phyloP scores from a whole-genome alignment of 30 jellyfish, hydroid and myxozoan species.

The Turritopsis rubra region DNA sequence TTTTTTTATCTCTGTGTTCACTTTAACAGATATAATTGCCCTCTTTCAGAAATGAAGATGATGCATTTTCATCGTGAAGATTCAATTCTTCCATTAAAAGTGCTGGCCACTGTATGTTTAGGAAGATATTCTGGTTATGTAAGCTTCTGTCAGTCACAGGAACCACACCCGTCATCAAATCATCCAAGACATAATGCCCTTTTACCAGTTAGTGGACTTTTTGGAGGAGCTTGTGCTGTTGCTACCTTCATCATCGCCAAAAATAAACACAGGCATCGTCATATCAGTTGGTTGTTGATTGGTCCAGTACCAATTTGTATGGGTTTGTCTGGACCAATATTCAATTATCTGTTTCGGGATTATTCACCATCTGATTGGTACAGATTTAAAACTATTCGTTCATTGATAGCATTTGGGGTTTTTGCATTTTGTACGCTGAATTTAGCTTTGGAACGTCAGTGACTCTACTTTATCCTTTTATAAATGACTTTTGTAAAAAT shows the following conservation, averaged over 20 bases:
- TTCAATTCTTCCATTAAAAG: conserved; percentile 4
- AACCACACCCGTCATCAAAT: conserved; percentile 1
- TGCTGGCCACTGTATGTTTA: conserved; percentile 1
- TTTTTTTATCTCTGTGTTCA: too few species aligned
- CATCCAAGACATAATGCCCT: not conserved
- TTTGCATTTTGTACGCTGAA: conserved; percentile 13
- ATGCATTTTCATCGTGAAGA: conserved; percentile 10
- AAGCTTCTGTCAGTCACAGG: conserved; percentile 15
- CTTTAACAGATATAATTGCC: too few species aligned
- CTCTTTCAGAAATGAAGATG: not conserved
- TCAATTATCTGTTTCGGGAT: not conserved
- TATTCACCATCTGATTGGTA: conserved; percentile 17
- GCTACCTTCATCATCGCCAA: not conserved
- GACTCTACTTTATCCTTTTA: too few species aligned
- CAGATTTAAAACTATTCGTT: conserved; percentile 9
- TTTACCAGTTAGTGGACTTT: conserved; percentile 3
- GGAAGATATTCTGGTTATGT: conserved; percentile 20
- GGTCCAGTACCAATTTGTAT: conserved; percentile 12
- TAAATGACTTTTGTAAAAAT: too few species aligned
- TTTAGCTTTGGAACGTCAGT: not conserved
- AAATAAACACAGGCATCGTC: conserved; percentile 17
- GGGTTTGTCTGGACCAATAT: conserved; percentile 9
- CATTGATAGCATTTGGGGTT: conserved; percentile 21
- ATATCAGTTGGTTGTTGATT: conserved; percentile 2
- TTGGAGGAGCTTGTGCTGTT: conserved; percentile 18